phyloP scores from a whole-genome alignment of 1,140 invertebrate genomes.

The Scaptomyza pallida region DNA sequence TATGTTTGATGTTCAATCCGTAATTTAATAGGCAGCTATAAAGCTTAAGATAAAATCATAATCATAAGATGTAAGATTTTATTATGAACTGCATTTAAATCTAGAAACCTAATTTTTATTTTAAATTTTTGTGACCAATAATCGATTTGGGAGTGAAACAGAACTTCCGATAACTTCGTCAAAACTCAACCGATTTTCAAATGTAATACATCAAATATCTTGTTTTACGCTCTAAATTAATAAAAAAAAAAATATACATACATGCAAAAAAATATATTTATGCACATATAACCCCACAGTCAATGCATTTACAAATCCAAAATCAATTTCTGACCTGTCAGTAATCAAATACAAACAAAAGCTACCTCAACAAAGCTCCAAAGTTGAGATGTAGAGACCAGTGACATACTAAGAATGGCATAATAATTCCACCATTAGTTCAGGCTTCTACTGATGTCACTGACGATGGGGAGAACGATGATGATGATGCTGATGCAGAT shows the following conservation, averaged over 20 bases:
- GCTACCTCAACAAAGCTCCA: background rate
- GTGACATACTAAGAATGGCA: background rate
- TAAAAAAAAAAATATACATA: too few species aligned
- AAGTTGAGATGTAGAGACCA: conserved; percentile 11
- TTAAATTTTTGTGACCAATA: too few species aligned
- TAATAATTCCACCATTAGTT: conserved; percentile 22
- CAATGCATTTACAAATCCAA: conserved; percentile 32
- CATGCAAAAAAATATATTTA: too few species aligned
- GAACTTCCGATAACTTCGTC: too few species aligned
- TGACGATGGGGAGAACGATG: background rate
- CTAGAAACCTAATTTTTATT: too few species aligned
- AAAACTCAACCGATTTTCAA: too few species aligned
- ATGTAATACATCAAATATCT: too few species aligned
- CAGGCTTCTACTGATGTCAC: background rate
- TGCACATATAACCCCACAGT: too few species aligned
- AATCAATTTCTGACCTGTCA: conserved; percentile 39
- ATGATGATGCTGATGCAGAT: conserved; percentile 10
- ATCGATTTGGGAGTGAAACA: too few species aligned
- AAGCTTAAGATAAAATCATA: background rate
- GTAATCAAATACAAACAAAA: conserved; percentile 44
- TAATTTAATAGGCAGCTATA: conserved; percentile 17
- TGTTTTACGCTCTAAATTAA: too few species aligned
- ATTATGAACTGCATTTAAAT: too few species aligned
- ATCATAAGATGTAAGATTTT: background rate
- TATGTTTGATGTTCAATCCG: background rate